Percentiles rank a stretch among this genome's conserved stretches.
These are phyloP conservation scores for Alouatta palliata DNA, from an alignment of 2,113 vertebrate species.

Conservation along the genomic window DNA sequence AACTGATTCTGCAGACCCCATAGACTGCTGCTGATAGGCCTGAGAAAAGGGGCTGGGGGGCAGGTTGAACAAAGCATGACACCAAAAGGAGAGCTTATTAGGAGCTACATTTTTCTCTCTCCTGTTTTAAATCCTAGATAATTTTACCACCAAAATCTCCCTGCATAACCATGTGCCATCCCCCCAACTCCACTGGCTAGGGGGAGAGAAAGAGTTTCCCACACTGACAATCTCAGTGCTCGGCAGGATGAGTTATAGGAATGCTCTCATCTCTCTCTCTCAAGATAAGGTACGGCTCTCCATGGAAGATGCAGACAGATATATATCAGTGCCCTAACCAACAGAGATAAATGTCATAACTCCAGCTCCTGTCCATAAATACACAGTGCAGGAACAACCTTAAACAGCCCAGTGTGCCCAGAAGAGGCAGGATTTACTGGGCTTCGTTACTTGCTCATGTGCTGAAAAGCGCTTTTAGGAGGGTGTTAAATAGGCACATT, in stretches of 20 bases:
- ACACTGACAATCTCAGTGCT: not conserved
- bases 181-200: accelerated
- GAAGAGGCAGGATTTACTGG: constrained; percentile 74
- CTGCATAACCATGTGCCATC: not conserved
- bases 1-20: not conserved
- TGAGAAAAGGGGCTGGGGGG: not conserved
- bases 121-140: not conserved
- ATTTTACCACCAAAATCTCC: constrained; percentile 3
- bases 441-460: constrained; percentile 67
- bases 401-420: constrained; percentile 55
- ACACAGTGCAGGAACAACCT: constrained; percentile 48
- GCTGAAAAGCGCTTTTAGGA: constrained; percentile 73
- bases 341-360: constrained; percentile 78
- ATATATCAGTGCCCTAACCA: constrained; percentile 73
- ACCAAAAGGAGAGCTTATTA: not conserved
- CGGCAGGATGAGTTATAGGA: constrained; percentile 52
- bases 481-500: constrained; percentile 73
- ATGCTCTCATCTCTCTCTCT: constrained; percentile 9
- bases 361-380: constrained; percentile 74
- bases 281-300: constrained; percentile 67
- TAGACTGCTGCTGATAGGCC: not conserved
- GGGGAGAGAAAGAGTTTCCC: not conserved
- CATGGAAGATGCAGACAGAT: constrained; percentile 51
- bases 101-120: not conserved
- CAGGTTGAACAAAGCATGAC: constrained; percentile 28